Conservation (phyloP, 2,113 vertebrate genomes). For the Eonycteris spelaea region DNA sequence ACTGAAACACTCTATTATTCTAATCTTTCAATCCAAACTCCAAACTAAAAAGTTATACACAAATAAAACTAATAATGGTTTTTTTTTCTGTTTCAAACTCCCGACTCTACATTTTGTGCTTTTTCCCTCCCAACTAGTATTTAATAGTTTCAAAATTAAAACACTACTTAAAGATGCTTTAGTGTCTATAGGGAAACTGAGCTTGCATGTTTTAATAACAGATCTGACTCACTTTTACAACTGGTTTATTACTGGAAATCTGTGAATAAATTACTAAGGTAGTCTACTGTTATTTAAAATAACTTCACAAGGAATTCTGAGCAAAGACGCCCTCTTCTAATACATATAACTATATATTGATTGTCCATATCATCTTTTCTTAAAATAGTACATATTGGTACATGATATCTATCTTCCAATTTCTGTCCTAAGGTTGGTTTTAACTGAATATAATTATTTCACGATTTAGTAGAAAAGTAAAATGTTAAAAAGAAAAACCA, state of each 20-base stretch:
- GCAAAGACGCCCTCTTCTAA: neutral
- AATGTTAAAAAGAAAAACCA: slow-evolving; percentile 26
- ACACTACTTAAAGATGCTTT: neutral
- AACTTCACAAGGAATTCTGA: neutral
- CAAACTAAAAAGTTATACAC: neutral
- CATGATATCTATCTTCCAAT: neutral
- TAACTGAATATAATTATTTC: slow-evolving; percentile 8
- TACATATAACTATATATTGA: neutral
- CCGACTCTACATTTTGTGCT: neutral
- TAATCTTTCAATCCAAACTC: neutral
- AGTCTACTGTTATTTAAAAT: neutral
- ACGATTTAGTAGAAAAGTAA: neutral
- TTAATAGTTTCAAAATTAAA: slow-evolving; percentile 47
- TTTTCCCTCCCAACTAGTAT: neutral
- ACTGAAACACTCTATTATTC: slow-evolving; percentile 14
- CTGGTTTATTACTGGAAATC: neutral
- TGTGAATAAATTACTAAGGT: slow-evolving; percentile 22
- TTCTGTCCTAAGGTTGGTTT: neutral
- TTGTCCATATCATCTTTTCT: neutral
- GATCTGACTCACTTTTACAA: slow-evolving; percentile 20
- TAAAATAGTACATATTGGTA: neutral
- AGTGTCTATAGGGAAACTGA: neutral
- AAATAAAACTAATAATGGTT: neutral
- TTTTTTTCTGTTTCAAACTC: neutral
- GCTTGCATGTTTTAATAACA: neutral